These are phyloP conservation scores for Trachythela sp. DNA, from an alignment of 64 coral and sea anemone genomes.

Conservation along the genomic window DNA sequence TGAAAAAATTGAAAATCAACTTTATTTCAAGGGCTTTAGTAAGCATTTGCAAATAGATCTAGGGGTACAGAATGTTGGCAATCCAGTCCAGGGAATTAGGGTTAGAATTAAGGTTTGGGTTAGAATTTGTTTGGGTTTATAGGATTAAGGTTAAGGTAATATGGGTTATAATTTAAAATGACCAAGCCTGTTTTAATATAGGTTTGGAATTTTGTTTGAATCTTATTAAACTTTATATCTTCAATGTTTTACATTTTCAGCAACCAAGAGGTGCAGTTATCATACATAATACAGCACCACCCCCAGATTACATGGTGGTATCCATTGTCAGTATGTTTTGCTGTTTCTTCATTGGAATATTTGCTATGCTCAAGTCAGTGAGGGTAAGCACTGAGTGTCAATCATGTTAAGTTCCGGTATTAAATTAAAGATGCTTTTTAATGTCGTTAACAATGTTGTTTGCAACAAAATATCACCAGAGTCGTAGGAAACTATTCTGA, in stretches of 20 bases:
- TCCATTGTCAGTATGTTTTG: constrained; percentile 7
- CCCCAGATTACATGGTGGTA: neutral
- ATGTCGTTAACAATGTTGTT: too few species aligned
- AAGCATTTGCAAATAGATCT: too few species aligned
- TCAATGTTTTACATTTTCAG: neutral
- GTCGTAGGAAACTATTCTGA: neutral
- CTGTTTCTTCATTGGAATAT: constrained; percentile 16
- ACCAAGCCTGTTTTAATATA: too few species aligned
- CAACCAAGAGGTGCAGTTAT: neutral
- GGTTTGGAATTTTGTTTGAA: neutral
- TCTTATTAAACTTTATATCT: neutral
- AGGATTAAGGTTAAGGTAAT: too few species aligned
- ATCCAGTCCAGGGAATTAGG: too few species aligned
- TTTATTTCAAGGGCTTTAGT: too few species aligned
- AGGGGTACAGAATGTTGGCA: too few species aligned
- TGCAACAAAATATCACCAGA: too few species aligned
- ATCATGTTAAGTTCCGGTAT: neutral
- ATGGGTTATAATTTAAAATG: too few species aligned
- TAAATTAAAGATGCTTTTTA: too few species aligned
- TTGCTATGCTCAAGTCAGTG: neutral
- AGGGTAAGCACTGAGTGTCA: neutral
- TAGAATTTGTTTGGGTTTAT: too few species aligned
- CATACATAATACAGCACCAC: neutral
- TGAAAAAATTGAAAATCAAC: neutral
- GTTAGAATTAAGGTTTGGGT: too few species aligned